phyloP scores from a whole-genome alignment of 1,140 invertebrate genomes.

The Atta cephalotes region DNA sequence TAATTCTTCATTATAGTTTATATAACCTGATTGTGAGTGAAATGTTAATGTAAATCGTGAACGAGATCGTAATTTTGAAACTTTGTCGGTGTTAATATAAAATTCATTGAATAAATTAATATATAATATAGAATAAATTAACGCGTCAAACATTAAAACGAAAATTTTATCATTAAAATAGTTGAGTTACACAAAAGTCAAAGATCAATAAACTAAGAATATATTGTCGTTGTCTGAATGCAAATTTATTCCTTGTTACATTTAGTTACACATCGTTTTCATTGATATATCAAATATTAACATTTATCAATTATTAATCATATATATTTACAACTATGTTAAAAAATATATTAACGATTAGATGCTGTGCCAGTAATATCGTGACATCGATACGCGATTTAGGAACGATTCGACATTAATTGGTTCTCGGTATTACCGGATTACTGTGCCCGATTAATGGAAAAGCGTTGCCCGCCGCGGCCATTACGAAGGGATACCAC shows the following conservation, averaged over 20 bases:
- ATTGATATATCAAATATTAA: background rate
- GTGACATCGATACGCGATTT: background rate
- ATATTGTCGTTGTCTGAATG: background rate
- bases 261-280: background rate
- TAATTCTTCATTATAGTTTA: no score
- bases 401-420: slow-evolving; percentile 26
- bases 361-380: background rate
- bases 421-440: background rate
- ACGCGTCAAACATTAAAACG: no score
- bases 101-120: no score
- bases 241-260: background rate
- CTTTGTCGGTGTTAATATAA: no score
- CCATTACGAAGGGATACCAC: slow-evolving; percentile 29
- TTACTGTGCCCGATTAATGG: slow-evolving; percentile 57
- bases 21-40: no score
- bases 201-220: no score
- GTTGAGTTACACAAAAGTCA: no score
- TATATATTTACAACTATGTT: background rate
- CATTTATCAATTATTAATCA: no score
- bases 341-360: background rate
- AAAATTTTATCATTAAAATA: no score
- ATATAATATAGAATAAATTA: no score
- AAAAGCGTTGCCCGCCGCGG: background rate
- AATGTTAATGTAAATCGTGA: no score
- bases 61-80: no score